These are phyloP conservation scores for Eciton burchellii DNA, from an alignment of 1,140 invertebrate species.

Conservation along the genomic window DNA sequence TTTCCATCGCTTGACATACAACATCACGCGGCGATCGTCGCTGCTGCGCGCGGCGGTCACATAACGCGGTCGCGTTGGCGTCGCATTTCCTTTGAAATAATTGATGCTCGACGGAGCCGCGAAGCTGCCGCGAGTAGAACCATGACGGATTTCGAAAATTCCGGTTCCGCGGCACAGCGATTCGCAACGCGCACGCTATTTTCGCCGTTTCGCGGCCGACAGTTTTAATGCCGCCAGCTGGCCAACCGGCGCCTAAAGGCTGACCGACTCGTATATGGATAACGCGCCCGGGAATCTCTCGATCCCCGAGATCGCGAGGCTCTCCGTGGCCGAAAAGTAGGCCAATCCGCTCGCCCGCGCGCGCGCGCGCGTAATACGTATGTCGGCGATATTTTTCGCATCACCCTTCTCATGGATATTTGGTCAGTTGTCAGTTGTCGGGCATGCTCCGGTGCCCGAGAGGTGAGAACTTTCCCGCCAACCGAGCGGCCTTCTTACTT, in stretches of 20 bases:
- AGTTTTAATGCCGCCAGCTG: slow-evolving; percentile 7
- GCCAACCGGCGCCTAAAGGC: slow-evolving; percentile 1
- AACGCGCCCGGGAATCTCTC: background rate
- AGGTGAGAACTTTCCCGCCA: slow-evolving; percentile 40
- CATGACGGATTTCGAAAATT: slow-evolving; percentile 26
- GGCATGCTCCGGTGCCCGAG: background rate
- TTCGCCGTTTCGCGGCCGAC: background rate
- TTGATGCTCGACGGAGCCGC: background rate
- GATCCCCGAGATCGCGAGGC: slow-evolving; percentile 19
- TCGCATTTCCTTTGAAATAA: slow-evolving; percentile 24
- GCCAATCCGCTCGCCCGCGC: background rate
- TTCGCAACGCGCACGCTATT: background rate
- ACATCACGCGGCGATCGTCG: background rate
- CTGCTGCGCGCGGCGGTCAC: background rate
- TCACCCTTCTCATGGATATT: slow-evolving; percentile 28
- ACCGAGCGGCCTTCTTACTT: slow-evolving; percentile 18
- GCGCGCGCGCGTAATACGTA: slow-evolving; percentile 17
- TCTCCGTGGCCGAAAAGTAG: slow-evolving; percentile 29
- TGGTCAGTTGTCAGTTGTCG: slow-evolving; percentile 8
- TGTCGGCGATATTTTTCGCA: slow-evolving; percentile 35
- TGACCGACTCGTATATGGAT: background rate
- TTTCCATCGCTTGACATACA: no score
- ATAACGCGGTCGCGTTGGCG: background rate
- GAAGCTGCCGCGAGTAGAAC: background rate
- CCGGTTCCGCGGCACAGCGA: background rate